phyloP scores from a whole-genome alignment of 1,140 invertebrate genomes.

The Pogonomyrmex californicus region DNA sequence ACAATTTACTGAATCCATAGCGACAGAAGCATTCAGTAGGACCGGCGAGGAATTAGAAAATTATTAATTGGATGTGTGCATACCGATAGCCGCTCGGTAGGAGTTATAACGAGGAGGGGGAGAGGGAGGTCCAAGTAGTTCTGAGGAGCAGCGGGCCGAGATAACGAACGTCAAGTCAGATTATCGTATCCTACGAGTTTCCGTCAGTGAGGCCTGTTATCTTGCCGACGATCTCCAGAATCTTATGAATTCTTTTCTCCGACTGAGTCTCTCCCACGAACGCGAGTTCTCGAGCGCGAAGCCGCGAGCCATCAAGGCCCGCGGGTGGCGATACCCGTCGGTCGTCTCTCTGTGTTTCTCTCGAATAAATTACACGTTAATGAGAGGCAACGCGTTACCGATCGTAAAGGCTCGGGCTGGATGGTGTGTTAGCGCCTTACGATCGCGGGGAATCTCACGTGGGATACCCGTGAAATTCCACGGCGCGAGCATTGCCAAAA shows the following conservation, averaged over 20 bases:
- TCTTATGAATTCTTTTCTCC: constrained; percentile 66
- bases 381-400: constrained; percentile 60
- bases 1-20: constrained; percentile 58
- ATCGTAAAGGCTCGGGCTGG: constrained; percentile 53
- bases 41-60: constrained; percentile 67
- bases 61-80: constrained; percentile 68
- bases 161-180: constrained; percentile 72
- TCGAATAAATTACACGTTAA: constrained; percentile 61
- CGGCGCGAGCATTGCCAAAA: constrained; percentile 23
- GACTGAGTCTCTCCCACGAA: constrained; percentile 49
- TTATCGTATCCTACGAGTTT: constrained; percentile 71
- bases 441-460: constrained; percentile 41
- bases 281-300: constrained; percentile 55
- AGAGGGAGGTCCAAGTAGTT: not conserved
- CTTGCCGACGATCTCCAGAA: constrained; percentile 67
- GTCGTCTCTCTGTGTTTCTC: constrained; percentile 7
- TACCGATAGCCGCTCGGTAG: constrained; percentile 45
- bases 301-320: constrained; percentile 64
- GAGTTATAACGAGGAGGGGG: not conserved
- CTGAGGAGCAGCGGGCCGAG: not conserved
- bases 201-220: constrained; percentile 64
- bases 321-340: constrained; percentile 58
- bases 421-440: constrained; percentile 42
- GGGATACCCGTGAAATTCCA: constrained; percentile 60
- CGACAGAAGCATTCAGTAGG: constrained; percentile 64